Evolutionary conservation across 2,797 vertebrate genomes (phyloP).

Genomic region (Lutra lutra): DNA sequence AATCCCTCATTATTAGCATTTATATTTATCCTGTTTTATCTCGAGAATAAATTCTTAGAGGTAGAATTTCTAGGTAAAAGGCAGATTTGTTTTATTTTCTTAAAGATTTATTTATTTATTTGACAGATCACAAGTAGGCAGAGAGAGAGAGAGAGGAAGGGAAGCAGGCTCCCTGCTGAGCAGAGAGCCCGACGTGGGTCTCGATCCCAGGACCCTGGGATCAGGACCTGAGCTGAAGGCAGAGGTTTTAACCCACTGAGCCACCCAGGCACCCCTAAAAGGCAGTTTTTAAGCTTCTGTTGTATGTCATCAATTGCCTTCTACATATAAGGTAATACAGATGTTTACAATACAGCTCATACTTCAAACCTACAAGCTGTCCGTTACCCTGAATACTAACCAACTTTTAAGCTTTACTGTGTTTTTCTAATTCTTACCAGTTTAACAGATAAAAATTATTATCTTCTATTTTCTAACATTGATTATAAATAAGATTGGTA

Average conservation of each 20-base stretch:
- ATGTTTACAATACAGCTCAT: background rate
- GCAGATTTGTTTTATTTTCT: background rate
- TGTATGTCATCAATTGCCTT: background rate
- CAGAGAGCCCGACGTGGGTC: too few species aligned
- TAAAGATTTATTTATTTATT: too few species aligned
- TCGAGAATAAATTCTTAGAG: background rate
- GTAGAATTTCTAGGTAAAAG: slow-evolving; percentile 10
- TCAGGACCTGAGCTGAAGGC: too few species aligned
- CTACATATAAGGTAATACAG: background rate
- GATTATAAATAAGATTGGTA: background rate
- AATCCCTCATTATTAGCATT: background rate
- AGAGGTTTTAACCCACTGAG: too few species aligned
- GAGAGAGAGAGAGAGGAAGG: too few species aligned
- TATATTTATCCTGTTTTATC: too few species aligned
- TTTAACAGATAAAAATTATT: background rate
- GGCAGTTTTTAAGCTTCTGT: background rate
- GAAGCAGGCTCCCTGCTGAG: too few species aligned
- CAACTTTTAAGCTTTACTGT: background rate
- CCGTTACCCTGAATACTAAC: background rate
- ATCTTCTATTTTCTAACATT: background rate
- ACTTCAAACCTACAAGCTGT: background rate
- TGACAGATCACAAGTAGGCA: too few species aligned
- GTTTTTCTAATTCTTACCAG: background rate
- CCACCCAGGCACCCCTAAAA: background rate
- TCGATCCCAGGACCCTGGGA: too few species aligned